These are phyloP conservation scores for Damaliscus lunatus DNA, from an alignment of 2,113 vertebrate species.

Conservation along the genomic window DNA sequence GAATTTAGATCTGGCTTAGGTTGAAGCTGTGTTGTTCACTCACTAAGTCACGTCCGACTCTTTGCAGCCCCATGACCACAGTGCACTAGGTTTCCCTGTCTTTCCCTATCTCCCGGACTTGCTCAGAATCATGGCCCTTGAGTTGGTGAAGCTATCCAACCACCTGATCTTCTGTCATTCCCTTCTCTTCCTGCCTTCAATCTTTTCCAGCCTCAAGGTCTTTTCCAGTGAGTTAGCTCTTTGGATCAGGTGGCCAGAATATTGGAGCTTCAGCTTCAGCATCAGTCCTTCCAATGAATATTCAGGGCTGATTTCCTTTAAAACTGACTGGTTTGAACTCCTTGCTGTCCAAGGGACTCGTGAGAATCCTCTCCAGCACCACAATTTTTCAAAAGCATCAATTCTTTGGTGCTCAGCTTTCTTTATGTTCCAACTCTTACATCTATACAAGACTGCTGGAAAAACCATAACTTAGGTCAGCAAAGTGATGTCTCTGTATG, in stretches of 20 bases:
- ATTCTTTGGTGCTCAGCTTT: neutral
- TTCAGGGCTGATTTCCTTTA: neutral
- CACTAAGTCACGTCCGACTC: neutral
- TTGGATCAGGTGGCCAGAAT: neutral
- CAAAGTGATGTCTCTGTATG: neutral
- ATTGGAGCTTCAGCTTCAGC: neutral
- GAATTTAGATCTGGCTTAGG: neutral
- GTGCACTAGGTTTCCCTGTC: neutral
- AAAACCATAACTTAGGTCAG: neutral
- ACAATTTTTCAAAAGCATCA: neutral
- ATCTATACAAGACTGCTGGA: neutral
- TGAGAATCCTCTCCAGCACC: neutral
- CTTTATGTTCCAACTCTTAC: neutral
- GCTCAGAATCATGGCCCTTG: neutral
- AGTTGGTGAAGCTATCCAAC: neutral
- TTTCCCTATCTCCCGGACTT: neutral
- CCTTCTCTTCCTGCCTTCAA: neutral
- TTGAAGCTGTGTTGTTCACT: neutral
- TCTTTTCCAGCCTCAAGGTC: neutral
- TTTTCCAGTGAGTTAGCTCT: neutral
- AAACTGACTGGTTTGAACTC: neutral
- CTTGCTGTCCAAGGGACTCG: neutral
- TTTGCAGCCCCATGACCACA: neutral
- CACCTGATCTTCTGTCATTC: neutral
- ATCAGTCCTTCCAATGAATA: neutral